Evolutionary conservation across 2,888 invertebrate genomes (phyloP).

Genomic region (Drosophila bunnanda): DNA sequence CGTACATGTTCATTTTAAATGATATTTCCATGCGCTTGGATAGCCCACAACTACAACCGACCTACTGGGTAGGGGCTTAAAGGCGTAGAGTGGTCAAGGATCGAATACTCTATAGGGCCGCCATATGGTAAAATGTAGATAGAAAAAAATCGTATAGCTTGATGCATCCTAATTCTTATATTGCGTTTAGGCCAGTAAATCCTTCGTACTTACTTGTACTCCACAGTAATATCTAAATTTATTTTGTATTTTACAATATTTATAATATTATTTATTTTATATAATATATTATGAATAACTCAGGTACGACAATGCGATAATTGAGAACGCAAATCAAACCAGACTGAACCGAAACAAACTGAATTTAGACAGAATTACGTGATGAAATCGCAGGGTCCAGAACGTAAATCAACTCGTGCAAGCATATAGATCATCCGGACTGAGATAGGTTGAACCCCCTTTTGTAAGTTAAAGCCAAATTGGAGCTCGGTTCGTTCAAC

Average conservation of each 20-base stretch:
- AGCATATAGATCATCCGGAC: conserved; percentile 61
- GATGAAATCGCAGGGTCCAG: background rate
- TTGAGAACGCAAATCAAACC: conserved; percentile 5
- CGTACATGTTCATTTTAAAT: too few relatives aligned
- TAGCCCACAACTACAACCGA: too few relatives aligned
- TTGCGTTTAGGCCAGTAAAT: background rate
- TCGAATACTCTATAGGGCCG: too few relatives aligned
- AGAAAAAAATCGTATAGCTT: background rate
- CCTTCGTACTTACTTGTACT: background rate
- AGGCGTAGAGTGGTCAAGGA: too few relatives aligned
- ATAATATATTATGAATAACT: too few relatives aligned
- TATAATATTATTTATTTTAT: too few relatives aligned
- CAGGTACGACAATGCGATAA: too few relatives aligned
- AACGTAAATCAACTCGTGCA: conserved; percentile 61
- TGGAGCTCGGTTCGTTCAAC: conserved; percentile 28
- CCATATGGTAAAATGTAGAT: too few relatives aligned
- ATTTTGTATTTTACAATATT: too few relatives aligned
- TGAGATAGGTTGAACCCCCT: conserved; percentile 3
- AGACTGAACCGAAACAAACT: background rate
- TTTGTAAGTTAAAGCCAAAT: background rate
- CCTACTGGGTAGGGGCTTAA: too few relatives aligned
- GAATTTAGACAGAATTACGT: background rate
- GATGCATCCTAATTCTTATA: background rate
- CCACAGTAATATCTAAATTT: conserved; percentile 5
- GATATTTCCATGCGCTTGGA: too few relatives aligned